These are phyloP conservation scores for Himalopsyche anomala DNA, from an alignment of 2,888 invertebrate genomes.

Conservation along the genomic window DNA sequence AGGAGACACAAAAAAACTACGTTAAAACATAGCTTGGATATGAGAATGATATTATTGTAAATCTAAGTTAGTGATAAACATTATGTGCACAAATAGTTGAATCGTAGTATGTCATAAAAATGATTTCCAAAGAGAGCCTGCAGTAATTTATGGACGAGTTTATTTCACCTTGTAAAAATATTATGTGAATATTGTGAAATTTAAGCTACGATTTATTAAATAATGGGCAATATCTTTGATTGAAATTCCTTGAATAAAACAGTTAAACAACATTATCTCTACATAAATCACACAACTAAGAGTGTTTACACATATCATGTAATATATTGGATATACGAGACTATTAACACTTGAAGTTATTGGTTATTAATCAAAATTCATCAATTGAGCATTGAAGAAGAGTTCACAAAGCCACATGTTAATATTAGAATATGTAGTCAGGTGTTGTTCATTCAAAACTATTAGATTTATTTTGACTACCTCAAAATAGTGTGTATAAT, in stretches of 20 bases:
- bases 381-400: conserved; percentile 16
- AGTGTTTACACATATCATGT: background rate
- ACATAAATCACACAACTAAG: background rate
- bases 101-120: too few relatives aligned
- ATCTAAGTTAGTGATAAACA: too few relatives aligned
- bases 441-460: background rate
- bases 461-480: too few relatives aligned
- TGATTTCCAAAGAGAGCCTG: too few relatives aligned
- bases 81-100: too few relatives aligned
- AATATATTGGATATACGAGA: background rate
- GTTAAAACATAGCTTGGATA: too few relatives aligned
- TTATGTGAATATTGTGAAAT: background rate
- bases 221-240: background rate
- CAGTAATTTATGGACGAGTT: background rate
- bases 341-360: background rate
- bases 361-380: conserved; percentile 20
- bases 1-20: too few relatives aligned
- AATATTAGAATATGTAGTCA: background rate
- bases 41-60: too few relatives aligned
- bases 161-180: background rate
- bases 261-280: background rate
- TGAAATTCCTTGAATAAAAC: conserved; percentile 31
- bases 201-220: background rate
- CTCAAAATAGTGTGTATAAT: too few relatives aligned
- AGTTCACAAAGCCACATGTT: conserved; percentile 28